Conservation (phyloP, 2,797 vertebrate species). For the Nothura maculosa region DNA sequence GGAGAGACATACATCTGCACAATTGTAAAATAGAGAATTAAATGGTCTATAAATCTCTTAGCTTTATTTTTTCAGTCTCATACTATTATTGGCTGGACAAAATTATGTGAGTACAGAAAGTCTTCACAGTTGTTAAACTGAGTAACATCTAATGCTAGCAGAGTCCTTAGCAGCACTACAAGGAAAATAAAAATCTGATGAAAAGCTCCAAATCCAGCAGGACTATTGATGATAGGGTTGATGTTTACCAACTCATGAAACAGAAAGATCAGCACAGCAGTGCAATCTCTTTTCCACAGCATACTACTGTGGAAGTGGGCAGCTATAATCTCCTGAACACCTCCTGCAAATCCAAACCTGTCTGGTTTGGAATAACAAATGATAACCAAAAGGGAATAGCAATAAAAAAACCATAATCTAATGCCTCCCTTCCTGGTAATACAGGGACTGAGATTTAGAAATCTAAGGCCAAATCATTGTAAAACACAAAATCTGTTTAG, state of each 20-base stretch:
- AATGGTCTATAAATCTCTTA: background rate
- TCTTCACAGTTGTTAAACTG: background rate
- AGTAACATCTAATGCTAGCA: background rate
- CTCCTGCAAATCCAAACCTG: background rate
- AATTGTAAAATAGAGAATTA: constrained; percentile 1
- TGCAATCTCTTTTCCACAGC: background rate
- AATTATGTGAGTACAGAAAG: background rate
- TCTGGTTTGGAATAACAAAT: background rate
- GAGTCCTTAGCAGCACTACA: background rate
- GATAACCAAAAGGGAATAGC: background rate
- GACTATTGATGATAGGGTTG: background rate
- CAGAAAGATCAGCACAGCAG: background rate
- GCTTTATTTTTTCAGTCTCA: background rate
- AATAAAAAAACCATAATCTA: background rate
- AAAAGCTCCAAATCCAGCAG: background rate
- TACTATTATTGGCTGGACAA: background rate
- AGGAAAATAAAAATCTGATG: background rate
- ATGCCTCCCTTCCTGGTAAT: background rate
- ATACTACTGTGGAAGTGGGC: background rate
- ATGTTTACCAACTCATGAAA: background rate
- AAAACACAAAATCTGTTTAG: background rate
- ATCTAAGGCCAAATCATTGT: background rate
- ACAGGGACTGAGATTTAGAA: background rate
- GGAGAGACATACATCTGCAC: background rate
- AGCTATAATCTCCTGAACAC: background rate